Evolutionary conservation across 2,888 invertebrate genomes (phyloP), one percentile per base, ranked within the genome.

Genomic region (Hypercompe scribonia): DNA sequence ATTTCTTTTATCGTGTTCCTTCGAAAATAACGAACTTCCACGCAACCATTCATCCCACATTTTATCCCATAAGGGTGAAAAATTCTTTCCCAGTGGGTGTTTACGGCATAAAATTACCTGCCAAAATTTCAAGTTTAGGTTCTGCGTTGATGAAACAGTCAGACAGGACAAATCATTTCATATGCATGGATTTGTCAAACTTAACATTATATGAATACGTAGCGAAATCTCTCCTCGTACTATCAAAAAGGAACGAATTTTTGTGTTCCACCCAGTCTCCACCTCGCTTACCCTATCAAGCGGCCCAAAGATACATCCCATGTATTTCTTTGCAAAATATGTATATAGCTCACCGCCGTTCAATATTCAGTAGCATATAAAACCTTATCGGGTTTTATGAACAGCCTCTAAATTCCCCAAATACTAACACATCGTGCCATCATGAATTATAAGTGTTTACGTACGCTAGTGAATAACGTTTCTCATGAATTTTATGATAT

Each of bases 311-410:
- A 68, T 73, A 78, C 78, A 77, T 76, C 81, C 76, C 84, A 81
- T 82, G 81, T 87, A 88, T 88, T 87, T 90, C 87, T 84, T 90
- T 89, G 87, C 88, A 89, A 92, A 91, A 90, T 89, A 90, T 89
- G 75, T 81, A 82, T 78, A 79, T 73, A 81, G 76, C 80, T 85
- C 81, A 76, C 87, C 86, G 84, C 85, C 89, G 86, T 89, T 92
- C 91, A 91, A 90, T 93, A 94, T 94, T 93, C 93, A 93, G 90
- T 90, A 91, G 90, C 90, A 89, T 91, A 92, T 91, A 91, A 91
- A 91, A 89, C 83, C 84, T 86, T 88, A 91, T 90, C 86, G 87
- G 88, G 90, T 87, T 91, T 90, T 90, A 91, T 89, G 91, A 90
- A 89, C 88, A 87, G 88, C 85, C 85, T 85, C 86, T 88, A 84